Evolutionary conservation across 2,888 invertebrate species (phyloP), one percentile per base, ranked within the genome.

Genomic region (Ophion costatus): DNA sequence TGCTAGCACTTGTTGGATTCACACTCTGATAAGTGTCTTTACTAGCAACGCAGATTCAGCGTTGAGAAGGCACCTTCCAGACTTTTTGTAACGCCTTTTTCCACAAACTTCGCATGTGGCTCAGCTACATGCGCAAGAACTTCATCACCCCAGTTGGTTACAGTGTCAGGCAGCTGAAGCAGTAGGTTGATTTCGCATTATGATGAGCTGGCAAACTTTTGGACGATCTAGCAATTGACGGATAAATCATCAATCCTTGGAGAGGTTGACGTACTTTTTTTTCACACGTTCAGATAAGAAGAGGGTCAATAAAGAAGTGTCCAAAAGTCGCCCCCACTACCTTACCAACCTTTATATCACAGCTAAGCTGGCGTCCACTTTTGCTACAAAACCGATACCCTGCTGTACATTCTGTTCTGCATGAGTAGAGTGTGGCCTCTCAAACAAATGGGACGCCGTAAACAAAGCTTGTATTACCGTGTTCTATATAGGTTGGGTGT

Each of bases 391-490:
- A 78, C 70, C 81, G 74, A 81, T 80, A 84, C 83, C 69, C 69
- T 24, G 64, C 71, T 51, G 61, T 76, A 73, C 73, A 67, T 67
- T 80, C 71, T 51, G 29, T 63, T 71, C 69, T 42, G 80, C 71
- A 67, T 67, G 66, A 80, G 83, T 66, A 69, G 80, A 85, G 80
- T 69, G 76, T 83, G 80, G 80, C 82, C 87, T 84, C 87, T 86
- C 83, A 74, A 86, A 86, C 87, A 88, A 88, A 88, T 88, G 83
- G 88, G 80, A 83, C 84, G 83, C 83, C 86, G 87, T 88, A 88
- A 88, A 88, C 88, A 88, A 88, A 85, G 87, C 86, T 88, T 86
- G 85, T 87, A 86, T 85, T 86, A 86, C 86, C 74, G 67, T 69
- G 76, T 80, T 56, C 59, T 57, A 24, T 80, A 56, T 80, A 64